Evolutionary conservation across 2,888 invertebrate genomes (phyloP), one percentile per base, ranked within the genome.

Genomic region (Coelinius sp.): DNA sequence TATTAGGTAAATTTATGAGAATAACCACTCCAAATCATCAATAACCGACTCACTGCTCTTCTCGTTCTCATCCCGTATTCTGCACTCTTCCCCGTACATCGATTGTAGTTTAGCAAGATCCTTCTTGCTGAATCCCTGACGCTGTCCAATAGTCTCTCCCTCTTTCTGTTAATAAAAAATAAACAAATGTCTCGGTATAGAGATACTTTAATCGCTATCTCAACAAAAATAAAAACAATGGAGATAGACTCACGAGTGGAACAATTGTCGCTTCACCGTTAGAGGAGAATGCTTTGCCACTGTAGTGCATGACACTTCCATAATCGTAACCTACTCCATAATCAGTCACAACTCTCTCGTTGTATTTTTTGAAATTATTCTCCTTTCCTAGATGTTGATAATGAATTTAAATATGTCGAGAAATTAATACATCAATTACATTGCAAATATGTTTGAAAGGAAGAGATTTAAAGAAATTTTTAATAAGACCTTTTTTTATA

Each of bases 281-380:
- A 71, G 82, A 90, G 2, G 94, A 93, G 88, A 95, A 95, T 3
- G 95, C 94, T 59, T 91, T 92, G 22, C 91, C 90, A 0, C 94
- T 94, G 85, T 95, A 95, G 83, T 95, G 95, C 94, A 95, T 94
- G 0, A 95, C 94, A 78, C 94, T 94, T 79, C 92, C 91, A 85
- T 93, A 95, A 86, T 95, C 95, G 82, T 95, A 95, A 0, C 90
- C 89, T 0, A 95, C 91, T 0, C 93, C 93, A 82, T 90, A 94
- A 14, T 91, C 92, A 65, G 91, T 88, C 0, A 92, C 90, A 25
- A 87, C 88, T 8, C 89, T 87, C 6, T 88, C 80, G 4, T 90
- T 88, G 0, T 92, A 90, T 86, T 93, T 95, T 76, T 91, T 91
- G 85, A 95, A 95, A 87, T 95, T 95, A 65, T 88, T 89, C 81